phyloP scores from a whole-genome alignment of 2,888 invertebrate species.

The Andrena bucephala region DNA sequence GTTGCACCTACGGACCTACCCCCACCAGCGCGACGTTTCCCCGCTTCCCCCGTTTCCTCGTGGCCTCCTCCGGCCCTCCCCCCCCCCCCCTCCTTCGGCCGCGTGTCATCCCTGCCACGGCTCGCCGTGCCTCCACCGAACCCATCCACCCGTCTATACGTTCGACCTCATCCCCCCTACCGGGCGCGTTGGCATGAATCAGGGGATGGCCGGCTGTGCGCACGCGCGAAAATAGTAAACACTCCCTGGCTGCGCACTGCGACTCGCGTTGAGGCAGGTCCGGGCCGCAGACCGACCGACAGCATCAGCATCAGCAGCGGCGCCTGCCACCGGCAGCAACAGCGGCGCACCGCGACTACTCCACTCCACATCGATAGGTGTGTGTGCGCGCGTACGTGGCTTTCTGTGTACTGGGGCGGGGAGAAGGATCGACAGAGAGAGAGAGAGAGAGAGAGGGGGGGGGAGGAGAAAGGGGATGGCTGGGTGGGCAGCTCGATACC shows the following conservation, averaged over 20 bases:
- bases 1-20: slow-evolving; percentile 48
- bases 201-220: slow-evolving; percentile 71
- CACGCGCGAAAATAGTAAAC: slow-evolving; percentile 83
- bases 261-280: slow-evolving; percentile 83
- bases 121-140: slow-evolving; percentile 43
- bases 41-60: slow-evolving; percentile 4
- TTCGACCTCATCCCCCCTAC: slow-evolving; percentile 31
- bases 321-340: slow-evolving; percentile 23
- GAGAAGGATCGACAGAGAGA: slow-evolving; percentile 39
- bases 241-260: slow-evolving; percentile 83
- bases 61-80: background rate
- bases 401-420: background rate
- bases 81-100: slow-evolving; percentile 3
- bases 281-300: slow-evolving; percentile 72
- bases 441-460: slow-evolving; percentile 39
- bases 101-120: slow-evolving; percentile 52
- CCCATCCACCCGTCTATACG: slow-evolving; percentile 28
- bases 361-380: background rate
- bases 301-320: slow-evolving; percentile 53
- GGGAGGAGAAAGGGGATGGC: slow-evolving; percentile 55
- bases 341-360: slow-evolving; percentile 12
- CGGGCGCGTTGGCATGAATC: slow-evolving; percentile 64
- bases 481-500: slow-evolving; percentile 80
- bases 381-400: slow-evolving; percentile 12
- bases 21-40: slow-evolving; percentile 25